Evolutionary conservation across 1,140 invertebrate species (phyloP).

Genomic region (Plectus sambesii): DNA sequence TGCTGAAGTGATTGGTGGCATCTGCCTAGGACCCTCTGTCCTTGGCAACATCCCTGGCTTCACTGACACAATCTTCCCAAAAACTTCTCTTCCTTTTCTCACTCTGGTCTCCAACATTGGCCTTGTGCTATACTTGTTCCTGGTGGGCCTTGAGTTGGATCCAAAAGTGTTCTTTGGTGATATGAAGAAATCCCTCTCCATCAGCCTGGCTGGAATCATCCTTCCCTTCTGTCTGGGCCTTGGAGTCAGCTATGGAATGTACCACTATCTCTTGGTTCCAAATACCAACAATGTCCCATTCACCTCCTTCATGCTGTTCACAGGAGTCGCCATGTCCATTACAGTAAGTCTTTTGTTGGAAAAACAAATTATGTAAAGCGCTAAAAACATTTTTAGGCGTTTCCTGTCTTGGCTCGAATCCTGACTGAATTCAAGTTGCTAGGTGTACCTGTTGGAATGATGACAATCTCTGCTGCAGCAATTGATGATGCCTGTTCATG

Average conservation of each 20-base stretch:
- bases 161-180: slow-evolving; percentile 20
- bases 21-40: slow-evolving; percentile 11
- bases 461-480: slow-evolving; percentile 34
- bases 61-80: slow-evolving; percentile 21
- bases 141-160: slow-evolving; percentile 31
- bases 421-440: slow-evolving; percentile 28
- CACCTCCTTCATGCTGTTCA: slow-evolving; percentile 26
- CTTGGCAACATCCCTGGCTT: slow-evolving; percentile 23
- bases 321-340: slow-evolving; percentile 30
- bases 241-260: slow-evolving; percentile 22
- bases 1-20: slow-evolving; percentile 15
- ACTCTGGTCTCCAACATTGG: slow-evolving; percentile 27
- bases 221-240: slow-evolving; percentile 26
- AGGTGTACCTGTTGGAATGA: slow-evolving; percentile 27
- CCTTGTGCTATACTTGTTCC: slow-evolving; percentile 30
- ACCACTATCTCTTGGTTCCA: slow-evolving; percentile 19
- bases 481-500: slow-evolving; percentile 33
- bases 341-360: slow-evolving; percentile 12
- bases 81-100: slow-evolving; percentile 20
- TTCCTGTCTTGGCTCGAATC: slow-evolving; percentile 31
- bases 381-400: slow-evolving; percentile 17
- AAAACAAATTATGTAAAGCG: neutral
- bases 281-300: slow-evolving; percentile 17
- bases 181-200: slow-evolving; percentile 14
- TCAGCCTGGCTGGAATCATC: slow-evolving; percentile 32